A percentile compares a stretch with the other conserved stretches of the same genome.
Conservation (phyloP, 2,113 vertebrate genomes). For the Hyperoodon ampullatus region DNA sequence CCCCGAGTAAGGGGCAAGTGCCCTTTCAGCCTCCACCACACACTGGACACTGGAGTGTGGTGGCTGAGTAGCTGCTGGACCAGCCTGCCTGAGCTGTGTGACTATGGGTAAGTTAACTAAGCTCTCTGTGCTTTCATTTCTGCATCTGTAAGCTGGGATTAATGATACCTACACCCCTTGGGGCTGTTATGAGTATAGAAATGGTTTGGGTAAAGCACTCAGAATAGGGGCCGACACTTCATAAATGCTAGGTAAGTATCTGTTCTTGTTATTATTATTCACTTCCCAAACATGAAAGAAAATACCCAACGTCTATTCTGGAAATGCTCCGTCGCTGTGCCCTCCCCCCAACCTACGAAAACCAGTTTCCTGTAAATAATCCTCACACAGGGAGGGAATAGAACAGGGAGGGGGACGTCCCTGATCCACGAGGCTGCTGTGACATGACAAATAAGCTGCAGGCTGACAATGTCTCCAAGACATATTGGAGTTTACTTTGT, state of each 20-base stretch:
- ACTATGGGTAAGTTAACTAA: background rate
- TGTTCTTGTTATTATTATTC: background rate
- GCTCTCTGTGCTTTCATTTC: background rate
- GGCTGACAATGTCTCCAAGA: constrained; percentile 85
- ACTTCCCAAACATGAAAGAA: background rate
- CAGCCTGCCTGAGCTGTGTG: background rate
- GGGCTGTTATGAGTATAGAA: background rate
- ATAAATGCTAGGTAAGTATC: background rate
- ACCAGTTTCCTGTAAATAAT: background rate
- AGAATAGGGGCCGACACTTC: background rate
- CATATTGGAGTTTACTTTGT: constrained; percentile 88
- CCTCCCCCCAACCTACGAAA: background rate
- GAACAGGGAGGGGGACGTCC: constrained; percentile 28
- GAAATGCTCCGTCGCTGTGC: background rate
- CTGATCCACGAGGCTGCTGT: constrained; percentile 75
- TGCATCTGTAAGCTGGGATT: background rate
- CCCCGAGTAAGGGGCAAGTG: background rate
- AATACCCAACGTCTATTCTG: background rate
- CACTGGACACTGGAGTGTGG: rapidly evolving
- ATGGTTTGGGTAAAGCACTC: background rate
- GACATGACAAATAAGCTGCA: constrained; percentile 84
- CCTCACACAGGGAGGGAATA: rapidly evolving
- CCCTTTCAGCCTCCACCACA: background rate
- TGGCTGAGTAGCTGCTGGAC: no score
- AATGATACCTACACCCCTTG: background rate